phyloP scores from a whole-genome alignment of 2,888 invertebrate genomes.

The Dione vanillae region DNA sequence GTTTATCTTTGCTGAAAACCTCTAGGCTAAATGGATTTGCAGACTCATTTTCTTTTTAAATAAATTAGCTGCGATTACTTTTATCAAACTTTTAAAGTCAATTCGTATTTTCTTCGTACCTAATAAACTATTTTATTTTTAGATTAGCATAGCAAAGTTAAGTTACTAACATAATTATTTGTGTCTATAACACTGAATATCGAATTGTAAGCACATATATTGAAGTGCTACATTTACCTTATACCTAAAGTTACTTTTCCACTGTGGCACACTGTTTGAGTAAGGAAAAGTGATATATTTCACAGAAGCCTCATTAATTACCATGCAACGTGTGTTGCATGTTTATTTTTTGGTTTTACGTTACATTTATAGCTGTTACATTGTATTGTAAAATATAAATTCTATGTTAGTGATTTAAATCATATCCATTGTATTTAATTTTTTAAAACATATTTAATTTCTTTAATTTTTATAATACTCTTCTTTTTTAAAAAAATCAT shows the following conservation, averaged over 20 bases:
- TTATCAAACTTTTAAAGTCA: not conserved
- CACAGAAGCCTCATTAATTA: slow-evolving; percentile 14
- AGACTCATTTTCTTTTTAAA: not conserved
- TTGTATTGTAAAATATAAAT: not conserved
- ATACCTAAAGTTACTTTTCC: too few relatives aligned
- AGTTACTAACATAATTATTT: too few relatives aligned
- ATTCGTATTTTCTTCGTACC: not conserved
- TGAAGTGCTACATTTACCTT: too few relatives aligned
- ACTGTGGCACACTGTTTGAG: too few relatives aligned
- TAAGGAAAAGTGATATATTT: too few relatives aligned
- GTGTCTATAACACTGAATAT: too few relatives aligned
- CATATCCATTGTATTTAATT: not conserved
- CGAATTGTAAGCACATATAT: too few relatives aligned
- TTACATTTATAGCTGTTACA: not conserved
- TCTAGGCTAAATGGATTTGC: slow-evolving; percentile 16
- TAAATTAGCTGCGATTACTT: slow-evolving; percentile 16
- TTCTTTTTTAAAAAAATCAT: too few relatives aligned
- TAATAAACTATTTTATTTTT: too few relatives aligned
- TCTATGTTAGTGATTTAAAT: not conserved
- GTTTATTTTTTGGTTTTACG: slow-evolving; percentile 4
- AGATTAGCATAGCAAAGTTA: too few relatives aligned
- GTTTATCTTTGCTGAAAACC: slow-evolving; percentile 25
- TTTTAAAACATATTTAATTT: too few relatives aligned
- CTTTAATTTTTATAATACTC: too few relatives aligned
- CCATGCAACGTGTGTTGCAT: not conserved